Percentiles rank a stretch among this genome's conserved stretches.
These are phyloP conservation scores for Natator depressus DNA, from an alignment of 2,113 vertebrate genomes.

Conservation along the genomic window DNA sequence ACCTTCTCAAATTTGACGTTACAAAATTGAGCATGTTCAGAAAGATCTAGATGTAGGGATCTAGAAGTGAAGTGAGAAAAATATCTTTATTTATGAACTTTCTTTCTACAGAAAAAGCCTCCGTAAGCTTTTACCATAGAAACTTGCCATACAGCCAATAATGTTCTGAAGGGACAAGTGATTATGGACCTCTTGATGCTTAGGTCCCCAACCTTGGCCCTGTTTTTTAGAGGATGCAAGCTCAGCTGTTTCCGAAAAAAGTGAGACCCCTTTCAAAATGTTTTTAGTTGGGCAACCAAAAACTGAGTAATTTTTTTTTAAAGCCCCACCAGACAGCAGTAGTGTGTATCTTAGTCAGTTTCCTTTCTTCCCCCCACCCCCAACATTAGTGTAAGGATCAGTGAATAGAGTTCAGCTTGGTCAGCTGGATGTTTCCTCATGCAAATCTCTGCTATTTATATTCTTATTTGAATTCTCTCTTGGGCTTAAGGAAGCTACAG, in stretches of 20 bases:
- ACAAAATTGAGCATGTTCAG: not conserved
- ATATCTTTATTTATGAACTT: not conserved
- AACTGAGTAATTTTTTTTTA: too few relatives aligned
- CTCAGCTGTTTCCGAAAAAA: not conserved
- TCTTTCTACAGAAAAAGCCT: not conserved
- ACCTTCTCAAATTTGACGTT: not conserved
- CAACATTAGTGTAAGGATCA: not conserved
- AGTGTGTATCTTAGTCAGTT: not conserved
- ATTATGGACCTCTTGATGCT: not conserved
- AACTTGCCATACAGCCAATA: not conserved
- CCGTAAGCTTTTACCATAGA: not conserved
- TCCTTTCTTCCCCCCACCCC: not conserved
- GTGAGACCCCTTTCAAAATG: not conserved
- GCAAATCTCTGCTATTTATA: constrained; percentile 40
- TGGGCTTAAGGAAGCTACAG: not conserved
- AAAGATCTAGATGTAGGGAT: too few relatives aligned
- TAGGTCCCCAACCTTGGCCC: not conserved
- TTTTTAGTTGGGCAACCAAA: not conserved
- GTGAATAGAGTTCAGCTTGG: not conserved
- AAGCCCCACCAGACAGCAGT: not conserved
- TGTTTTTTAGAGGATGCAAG: not conserved
- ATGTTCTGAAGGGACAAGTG: not conserved
- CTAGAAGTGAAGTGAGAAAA: not conserved
- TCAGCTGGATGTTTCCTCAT: not conserved
- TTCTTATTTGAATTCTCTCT: constrained; percentile 47